A percentile compares a stretch with the other conserved stretches of the same genome.
Conservation (phyloP, 2,888 invertebrate species). For the Coelopa pilipes region DNA sequence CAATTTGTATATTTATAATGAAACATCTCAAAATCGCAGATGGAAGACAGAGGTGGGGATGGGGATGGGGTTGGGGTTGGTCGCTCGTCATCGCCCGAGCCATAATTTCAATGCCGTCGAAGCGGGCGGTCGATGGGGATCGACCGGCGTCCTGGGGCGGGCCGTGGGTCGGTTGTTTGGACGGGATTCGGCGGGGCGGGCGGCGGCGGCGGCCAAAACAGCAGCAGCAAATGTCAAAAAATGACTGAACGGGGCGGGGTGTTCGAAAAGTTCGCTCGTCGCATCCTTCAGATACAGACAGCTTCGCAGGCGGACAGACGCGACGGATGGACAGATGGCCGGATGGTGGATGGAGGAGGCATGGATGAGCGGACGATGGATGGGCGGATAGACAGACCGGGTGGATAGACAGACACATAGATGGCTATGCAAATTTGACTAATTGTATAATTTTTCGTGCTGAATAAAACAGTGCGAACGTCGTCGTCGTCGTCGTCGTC, state of each 20-base stretch:
- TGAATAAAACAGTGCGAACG: background rate
- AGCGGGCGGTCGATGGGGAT: background rate
- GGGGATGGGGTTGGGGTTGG: no score
- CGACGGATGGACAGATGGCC: background rate
- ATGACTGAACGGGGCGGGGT: conserved; percentile 1
- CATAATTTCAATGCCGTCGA: conserved; percentile 3
- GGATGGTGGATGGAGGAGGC: no score
- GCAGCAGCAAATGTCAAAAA: conserved; percentile 5
- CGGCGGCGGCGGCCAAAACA: background rate
- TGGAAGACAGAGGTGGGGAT: no score
- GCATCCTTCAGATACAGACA: conserved; percentile 28
- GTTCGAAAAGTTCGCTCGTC: conserved; percentile 29
- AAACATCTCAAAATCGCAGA: background rate
- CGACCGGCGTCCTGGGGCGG: background rate
- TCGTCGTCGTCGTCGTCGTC: no score
- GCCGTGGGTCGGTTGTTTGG: background rate
- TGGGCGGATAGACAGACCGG: background rate
- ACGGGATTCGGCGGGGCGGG: no score
- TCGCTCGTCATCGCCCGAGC: no score
- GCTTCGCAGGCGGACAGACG: no score
- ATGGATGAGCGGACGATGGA: no score
- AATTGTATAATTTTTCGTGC: conserved; percentile 31
- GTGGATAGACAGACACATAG: conserved; percentile 12
- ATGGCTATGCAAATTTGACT: conserved; percentile 34
- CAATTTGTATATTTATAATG: background rate